Conservation (phyloP, 2,113 vertebrate species). For the Rynchops niger region DNA sequence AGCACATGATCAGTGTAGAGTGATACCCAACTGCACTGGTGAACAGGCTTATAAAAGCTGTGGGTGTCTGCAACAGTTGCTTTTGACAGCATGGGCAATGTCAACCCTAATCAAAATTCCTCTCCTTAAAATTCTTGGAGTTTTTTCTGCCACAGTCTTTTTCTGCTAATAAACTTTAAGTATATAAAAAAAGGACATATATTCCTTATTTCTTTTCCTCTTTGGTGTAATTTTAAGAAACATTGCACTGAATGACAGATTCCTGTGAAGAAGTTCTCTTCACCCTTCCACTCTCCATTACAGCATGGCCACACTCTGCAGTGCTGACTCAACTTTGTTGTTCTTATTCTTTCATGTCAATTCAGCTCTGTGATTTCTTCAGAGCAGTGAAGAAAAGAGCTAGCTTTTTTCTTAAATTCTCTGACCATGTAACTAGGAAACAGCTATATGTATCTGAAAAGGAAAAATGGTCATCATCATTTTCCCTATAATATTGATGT, state of each 20-base stretch:
- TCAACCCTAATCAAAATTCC: neutral
- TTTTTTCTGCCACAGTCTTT: neutral
- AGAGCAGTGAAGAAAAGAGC: neutral
- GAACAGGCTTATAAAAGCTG: neutral
- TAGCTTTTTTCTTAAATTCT: neutral
- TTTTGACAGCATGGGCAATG: neutral
- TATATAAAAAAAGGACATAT: neutral
- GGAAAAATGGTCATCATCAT: rapidly evolving
- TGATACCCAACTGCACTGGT: neutral
- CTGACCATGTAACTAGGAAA: neutral
- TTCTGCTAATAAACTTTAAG: neutral
- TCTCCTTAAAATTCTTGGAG: neutral
- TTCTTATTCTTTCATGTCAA: neutral
- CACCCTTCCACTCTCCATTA: neutral
- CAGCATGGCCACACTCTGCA: neutral
- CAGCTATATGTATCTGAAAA: neutral
- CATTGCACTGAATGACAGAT: neutral
- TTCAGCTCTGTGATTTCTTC: neutral
- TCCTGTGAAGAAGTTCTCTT: neutral
- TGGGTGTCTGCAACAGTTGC: neutral
- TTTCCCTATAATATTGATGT: neutral
- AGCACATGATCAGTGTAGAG: neutral
- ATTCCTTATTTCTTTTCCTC: neutral
- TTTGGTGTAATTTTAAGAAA: neutral
- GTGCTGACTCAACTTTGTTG: neutral